Evolutionary conservation across 1,140 invertebrate genomes (phyloP).

Genomic region (Ridgeia piscesae): DNA sequence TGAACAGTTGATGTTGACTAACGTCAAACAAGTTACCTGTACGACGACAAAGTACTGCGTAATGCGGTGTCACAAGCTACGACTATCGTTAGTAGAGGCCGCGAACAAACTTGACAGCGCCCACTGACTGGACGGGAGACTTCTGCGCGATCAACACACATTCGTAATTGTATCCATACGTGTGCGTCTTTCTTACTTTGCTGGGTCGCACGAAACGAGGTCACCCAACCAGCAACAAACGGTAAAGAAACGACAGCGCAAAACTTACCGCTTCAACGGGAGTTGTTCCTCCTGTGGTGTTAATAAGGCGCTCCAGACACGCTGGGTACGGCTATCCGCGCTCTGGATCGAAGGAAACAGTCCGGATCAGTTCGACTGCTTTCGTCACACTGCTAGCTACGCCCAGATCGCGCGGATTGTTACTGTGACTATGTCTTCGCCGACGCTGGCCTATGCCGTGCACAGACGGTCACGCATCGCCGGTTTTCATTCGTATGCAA

Average conservation of each 20-base stretch:
- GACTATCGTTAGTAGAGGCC: neutral
- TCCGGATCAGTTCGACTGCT: neutral
- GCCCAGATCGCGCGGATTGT: neutral
- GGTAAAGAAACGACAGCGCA: neutral
- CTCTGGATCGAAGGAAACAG: neutral
- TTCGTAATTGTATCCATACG: neutral
- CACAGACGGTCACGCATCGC: neutral
- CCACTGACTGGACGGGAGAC: neutral
- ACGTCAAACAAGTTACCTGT: neutral
- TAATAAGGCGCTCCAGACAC: neutral
- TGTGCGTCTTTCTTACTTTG: neutral
- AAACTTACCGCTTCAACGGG: neutral
- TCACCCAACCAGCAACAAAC: neutral
- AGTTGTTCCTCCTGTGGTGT: neutral
- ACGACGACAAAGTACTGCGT: neutral
- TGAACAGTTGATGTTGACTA: neutral
- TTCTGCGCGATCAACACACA: neutral
- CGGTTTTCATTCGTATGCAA: neutral
- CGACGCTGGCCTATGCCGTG: neutral
- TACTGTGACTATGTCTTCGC: constrained; percentile 2
- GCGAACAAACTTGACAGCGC: neutral
- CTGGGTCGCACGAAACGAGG: neutral
- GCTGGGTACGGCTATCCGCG: neutral
- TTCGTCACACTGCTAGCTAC: neutral
- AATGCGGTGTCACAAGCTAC: neutral